Evolutionary conservation across 2,888 invertebrate species (phyloP), one percentile per base, ranked within the genome.

Genomic region (Orthosia cruda): DNA sequence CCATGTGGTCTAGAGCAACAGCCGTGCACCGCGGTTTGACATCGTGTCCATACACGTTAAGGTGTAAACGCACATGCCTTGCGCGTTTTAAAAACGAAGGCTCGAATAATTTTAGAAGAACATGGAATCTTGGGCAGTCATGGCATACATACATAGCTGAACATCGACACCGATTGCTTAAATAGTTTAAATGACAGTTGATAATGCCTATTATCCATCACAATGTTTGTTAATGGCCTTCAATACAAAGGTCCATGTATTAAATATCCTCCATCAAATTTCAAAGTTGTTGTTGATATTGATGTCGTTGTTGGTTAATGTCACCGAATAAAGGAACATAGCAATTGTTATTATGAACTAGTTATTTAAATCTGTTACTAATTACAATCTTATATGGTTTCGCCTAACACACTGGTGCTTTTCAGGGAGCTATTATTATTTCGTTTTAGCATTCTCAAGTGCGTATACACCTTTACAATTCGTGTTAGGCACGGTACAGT

Each of bases 1-100:
- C 83, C 40, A 75, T 82, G 81, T 11, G 80, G 75, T 83, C 65
- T 62, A 47, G 20, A 62, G 16, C 71, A 83, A 80, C 68, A 83
- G 55, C 71, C 80, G 71, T 61, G 61, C 45, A 20, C 63, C 47
- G 74, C 18, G 66, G 74, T 80, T 69, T 69, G 62, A 69, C 80
- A 68, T 69, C 54, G 55, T 78, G 49, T 70, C 67, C 59, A 57
- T 66, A 18, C 32, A 13, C 2, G 32, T 74, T 47, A 61, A 80
- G 68, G 57, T 61, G 54, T 26, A 52, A 67, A 50, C 32, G 23
- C 52, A 74, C 13, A 50, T 49, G 45, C 11, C 16, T 0, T 26
- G 16, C 16, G 11, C 18, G 5, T 54, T 49, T 40, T 65, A 58
- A 5, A 55, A 75, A 13, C 40, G 16, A 72, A 52, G 9, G 15